Evolutionary conservation across 2,888 invertebrate species (phyloP).

Genomic region (Acheta domesticus): DNA sequence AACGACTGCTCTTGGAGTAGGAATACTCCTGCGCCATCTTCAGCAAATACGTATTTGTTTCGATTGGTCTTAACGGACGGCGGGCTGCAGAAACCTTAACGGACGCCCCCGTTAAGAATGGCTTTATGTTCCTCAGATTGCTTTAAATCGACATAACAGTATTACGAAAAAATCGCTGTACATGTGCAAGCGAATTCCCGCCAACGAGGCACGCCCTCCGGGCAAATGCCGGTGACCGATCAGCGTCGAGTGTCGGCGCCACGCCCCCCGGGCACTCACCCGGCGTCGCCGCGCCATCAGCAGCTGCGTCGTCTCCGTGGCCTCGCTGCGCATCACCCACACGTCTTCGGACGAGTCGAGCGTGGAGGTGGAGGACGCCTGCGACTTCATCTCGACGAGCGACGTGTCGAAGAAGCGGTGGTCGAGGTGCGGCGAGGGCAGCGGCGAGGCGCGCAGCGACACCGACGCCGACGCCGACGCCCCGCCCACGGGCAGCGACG

Average conservation of each 20-base stretch:
- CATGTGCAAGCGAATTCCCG: no score
- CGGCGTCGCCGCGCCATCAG: slow-evolving; percentile 42
- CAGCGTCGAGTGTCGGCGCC: not conserved
- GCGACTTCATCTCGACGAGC: slow-evolving; percentile 74
- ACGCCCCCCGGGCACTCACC: not conserved
- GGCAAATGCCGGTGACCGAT: no score
- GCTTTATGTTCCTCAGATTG: no score
- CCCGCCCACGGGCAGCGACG: slow-evolving; percentile 40
- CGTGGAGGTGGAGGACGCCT: slow-evolving; percentile 60
- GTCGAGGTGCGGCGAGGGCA: slow-evolving; percentile 66
- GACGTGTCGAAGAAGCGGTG: slow-evolving; percentile 79
- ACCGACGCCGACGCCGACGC: slow-evolving; percentile 41
- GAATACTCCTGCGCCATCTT: no score
- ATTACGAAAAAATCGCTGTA: no score
- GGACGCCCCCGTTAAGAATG: no score
- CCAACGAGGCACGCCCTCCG: no score
- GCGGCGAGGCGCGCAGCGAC: slow-evolving; percentile 46
- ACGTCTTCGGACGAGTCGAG: slow-evolving; percentile 60
- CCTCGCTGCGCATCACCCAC: slow-evolving; percentile 62
- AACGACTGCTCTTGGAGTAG: no score
- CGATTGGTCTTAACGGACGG: no score
- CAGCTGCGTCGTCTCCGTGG: slow-evolving; percentile 42
- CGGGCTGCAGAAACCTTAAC: no score
- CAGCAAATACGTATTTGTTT: no score
- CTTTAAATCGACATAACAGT: no score